Conservation (phyloP, 2,797 vertebrate genomes). For the Mastacembelus armatus region DNA sequence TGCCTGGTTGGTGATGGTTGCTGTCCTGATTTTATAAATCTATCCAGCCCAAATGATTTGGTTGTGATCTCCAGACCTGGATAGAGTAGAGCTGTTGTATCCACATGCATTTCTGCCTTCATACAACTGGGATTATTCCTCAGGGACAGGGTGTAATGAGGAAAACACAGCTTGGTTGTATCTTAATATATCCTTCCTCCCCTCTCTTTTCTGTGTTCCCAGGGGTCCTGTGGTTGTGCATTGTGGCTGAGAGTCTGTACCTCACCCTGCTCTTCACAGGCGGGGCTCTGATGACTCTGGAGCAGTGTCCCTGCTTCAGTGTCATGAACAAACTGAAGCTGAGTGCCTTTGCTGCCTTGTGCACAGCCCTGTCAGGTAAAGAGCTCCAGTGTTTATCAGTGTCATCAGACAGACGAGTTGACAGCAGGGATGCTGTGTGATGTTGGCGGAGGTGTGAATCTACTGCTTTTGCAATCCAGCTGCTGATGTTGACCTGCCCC, state of each 20-base stretch:
- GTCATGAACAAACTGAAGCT: conserved; percentile 89
- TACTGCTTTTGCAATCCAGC: neutral
- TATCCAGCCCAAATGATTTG: neutral
- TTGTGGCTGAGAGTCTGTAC: conserved; percentile 88
- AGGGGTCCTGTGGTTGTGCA: conserved; percentile 91
- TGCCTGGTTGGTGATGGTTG: too few relatives aligned
- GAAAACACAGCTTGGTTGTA: conserved; percentile 19
- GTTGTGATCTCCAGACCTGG: conserved; percentile 20
- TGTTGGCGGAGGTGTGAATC: neutral
- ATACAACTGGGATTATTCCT: conserved; percentile 41
- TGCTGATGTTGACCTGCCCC: neutral
- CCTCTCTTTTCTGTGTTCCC: conserved; percentile 31
- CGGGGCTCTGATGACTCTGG: conserved; percentile 86
- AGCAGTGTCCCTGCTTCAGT: conserved; percentile 84
- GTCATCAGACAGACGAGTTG: too few relatives aligned
- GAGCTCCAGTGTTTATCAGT: too few relatives aligned
- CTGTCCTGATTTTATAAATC: conserved; percentile 36
- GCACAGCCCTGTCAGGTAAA: conserved; percentile 91
- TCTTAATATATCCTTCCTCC: neutral
- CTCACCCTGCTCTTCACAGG: conserved; percentile 86
- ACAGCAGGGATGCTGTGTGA: too few relatives aligned
- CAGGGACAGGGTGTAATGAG: conserved; percentile 6
- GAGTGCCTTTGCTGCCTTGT: conserved; percentile 90
- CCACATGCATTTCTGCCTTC: neutral
- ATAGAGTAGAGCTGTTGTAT: conserved; percentile 25